phyloP scores from a whole-genome alignment of 2,888 invertebrate genomes.

The Tipula helvola region DNA sequence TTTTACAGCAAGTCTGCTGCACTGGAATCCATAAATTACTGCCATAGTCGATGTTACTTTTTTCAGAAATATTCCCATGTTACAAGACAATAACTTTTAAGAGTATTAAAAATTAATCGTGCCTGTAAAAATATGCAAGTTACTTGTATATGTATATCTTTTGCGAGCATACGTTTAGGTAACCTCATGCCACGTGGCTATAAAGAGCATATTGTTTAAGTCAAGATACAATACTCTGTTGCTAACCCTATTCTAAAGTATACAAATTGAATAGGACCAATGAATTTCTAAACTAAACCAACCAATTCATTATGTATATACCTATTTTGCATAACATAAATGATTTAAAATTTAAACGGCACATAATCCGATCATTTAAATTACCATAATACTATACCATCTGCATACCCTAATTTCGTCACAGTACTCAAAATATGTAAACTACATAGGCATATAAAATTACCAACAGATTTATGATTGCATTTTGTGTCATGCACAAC shows the following conservation, averaged over 20 bases:
- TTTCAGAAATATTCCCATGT: too few species aligned
- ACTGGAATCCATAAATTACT: too few species aligned
- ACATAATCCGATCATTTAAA: neutral
- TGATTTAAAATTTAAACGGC: neutral
- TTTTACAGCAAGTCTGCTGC: too few species aligned
- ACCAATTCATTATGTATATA: neutral
- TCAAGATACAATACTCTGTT: neutral
- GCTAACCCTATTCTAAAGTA: neutral
- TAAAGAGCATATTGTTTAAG: neutral
- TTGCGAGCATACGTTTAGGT: too few species aligned
- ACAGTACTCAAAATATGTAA: neutral
- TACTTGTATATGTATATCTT: too few species aligned
- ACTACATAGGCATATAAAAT: neutral
- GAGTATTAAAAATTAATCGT: too few species aligned
- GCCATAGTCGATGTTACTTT: too few species aligned
- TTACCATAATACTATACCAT: neutral
- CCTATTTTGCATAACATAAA: neutral
- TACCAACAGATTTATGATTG: conserved; percentile 4
- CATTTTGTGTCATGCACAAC: neutral
- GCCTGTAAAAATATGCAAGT: too few species aligned
- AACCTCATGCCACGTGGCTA: neutral
- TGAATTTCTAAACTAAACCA: neutral
- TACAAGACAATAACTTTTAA: too few species aligned
- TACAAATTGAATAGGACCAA: neutral
- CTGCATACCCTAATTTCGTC: neutral